These are phyloP conservation scores for Pipistrellus kuhlii DNA, from an alignment of 2,797 vertebrate species.

Conservation along the genomic window DNA sequence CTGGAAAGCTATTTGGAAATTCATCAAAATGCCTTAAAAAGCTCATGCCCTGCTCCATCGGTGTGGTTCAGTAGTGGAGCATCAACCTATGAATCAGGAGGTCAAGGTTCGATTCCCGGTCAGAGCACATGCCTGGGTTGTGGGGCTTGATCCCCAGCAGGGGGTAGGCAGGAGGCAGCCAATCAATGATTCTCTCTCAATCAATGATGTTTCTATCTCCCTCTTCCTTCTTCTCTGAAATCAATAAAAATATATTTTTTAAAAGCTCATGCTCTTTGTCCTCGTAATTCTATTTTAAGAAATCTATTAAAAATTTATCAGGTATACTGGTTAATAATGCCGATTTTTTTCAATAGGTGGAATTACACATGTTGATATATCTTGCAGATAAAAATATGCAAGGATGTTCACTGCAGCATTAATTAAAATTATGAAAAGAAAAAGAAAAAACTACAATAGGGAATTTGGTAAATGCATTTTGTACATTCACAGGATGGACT, in stretches of 20 bases:
- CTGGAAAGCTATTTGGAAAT: slow-evolving; percentile 25
- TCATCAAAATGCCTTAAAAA: slow-evolving; percentile 54
- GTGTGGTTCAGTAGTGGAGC: too few relatives aligned
- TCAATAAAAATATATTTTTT: background rate
- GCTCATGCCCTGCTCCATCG: background rate
- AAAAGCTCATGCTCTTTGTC: background rate
- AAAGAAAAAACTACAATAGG: background rate
- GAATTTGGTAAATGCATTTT: slow-evolving; percentile 45
- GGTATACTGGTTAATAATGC: too few relatives aligned
- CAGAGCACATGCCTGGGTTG: too few relatives aligned
- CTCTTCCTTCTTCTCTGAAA: too few relatives aligned
- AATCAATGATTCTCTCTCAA: too few relatives aligned
- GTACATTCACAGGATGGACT: slow-evolving; percentile 32
- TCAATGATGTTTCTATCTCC: too few relatives aligned
- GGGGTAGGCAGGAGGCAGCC: background rate
- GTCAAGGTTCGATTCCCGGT: too few relatives aligned
- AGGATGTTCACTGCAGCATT: background rate
- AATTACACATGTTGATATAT: too few relatives aligned
- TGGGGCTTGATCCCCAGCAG: too few relatives aligned
- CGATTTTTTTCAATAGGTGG: too few relatives aligned
- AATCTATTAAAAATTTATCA: slow-evolving; percentile 30
- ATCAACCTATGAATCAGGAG: too few relatives aligned
- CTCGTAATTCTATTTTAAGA: slow-evolving; percentile 34
- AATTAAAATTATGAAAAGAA: slow-evolving; percentile 50
- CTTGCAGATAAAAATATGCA: slow-evolving; percentile 35